These are phyloP conservation scores for Digitonthophagus gazella DNA, from an alignment of 2,888 invertebrate species.

Conservation along the genomic window DNA sequence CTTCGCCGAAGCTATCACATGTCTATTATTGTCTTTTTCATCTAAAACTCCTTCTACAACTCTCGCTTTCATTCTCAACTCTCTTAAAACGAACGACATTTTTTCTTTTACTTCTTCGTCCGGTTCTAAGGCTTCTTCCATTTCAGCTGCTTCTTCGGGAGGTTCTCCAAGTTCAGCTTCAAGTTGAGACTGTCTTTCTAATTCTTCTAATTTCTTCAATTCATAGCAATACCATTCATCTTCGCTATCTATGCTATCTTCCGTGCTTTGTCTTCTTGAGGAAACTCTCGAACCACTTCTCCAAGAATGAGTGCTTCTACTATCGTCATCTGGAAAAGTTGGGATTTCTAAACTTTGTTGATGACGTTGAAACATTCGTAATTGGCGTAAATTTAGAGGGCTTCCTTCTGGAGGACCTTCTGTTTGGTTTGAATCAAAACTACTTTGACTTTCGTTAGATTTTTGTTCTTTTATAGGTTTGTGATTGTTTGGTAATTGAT, in stretches of 20 bases:
- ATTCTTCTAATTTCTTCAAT: constrained; percentile 78
- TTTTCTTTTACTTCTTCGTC: constrained; percentile 71
- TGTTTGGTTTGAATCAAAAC: constrained; percentile 34
- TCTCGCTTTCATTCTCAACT: constrained; percentile 69
- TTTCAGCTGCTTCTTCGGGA: constrained; percentile 56
- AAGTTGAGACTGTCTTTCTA: constrained; percentile 72
- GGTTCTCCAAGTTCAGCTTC: constrained; percentile 63
- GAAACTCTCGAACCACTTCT: constrained; percentile 82
- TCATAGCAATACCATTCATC: constrained; percentile 94
- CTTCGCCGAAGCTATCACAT: constrained; percentile 46
- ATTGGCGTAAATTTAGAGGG: constrained; percentile 61
- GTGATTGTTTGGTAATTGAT: constrained; percentile 4
- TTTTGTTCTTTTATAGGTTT: constrained; percentile 39
- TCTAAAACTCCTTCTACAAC: constrained; percentile 49
- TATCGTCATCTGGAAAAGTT: constrained; percentile 72
- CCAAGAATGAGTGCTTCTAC: constrained; percentile 83
- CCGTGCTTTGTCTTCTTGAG: constrained; percentile 85
- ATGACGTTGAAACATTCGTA: constrained; percentile 64
- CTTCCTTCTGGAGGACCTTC: constrained; percentile 57
- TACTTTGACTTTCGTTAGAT: constrained; percentile 42
- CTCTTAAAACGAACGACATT: constrained; percentile 77
- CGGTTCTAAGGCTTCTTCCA: constrained; percentile 58
- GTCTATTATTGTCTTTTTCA: constrained; percentile 47
- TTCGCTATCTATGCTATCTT: constrained; percentile 90
- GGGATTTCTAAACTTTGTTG: constrained; percentile 82